Evolutionary conservation across 1,140 invertebrate species (phyloP), one percentile per base, ranked within the genome.

Genomic region (Zaprionus inermis): DNA sequence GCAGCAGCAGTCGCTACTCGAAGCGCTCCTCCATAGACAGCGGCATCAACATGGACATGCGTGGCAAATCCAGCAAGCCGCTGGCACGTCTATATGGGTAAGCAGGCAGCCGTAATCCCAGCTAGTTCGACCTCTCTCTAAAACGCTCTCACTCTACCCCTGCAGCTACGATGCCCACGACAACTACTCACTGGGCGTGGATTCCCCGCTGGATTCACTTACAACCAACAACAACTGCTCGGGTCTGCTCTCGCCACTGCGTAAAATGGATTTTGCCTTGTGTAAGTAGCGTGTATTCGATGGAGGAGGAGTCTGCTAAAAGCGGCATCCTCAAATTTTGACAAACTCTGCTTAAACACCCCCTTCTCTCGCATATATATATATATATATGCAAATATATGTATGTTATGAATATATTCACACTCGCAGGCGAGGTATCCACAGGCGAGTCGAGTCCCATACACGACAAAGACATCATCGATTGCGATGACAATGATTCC

Each of bases 1-100:
- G 83, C 54, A 28, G 24, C 24, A 93, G 90, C 92, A 86, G 83
- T 28, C 93, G 93, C 82, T 93, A 96, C 28, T 94, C 95, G 59
- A 97, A 97, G 92, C 93, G 96, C 81, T 96, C 96, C 7, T 97
- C 96, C 1, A 95, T 97, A 70, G 96, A 97, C 92, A 97, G 96
- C 91, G 96, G 96, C 72, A 97, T 97, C 80, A 96, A 97, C 91
- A 95, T 97, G 94, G 95, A 92, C 6, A 91, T 92, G 55, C 79
- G 91, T 24, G 77, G 76, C 30, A 89, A 91, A 46, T 75, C 89
- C 4, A 90, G 82, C 44, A 92, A 92, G 49, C 76, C 82, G 0
- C 55, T 92, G 11, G 72, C 69, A 38, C 93, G 94, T 86, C 89
- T 94, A 55, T 93, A 94, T n/a, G 93, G 94, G 94, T 94, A 88